phyloP scores from a whole-genome alignment of 2,888 invertebrate species.

The Drosophila ustulata region DNA sequence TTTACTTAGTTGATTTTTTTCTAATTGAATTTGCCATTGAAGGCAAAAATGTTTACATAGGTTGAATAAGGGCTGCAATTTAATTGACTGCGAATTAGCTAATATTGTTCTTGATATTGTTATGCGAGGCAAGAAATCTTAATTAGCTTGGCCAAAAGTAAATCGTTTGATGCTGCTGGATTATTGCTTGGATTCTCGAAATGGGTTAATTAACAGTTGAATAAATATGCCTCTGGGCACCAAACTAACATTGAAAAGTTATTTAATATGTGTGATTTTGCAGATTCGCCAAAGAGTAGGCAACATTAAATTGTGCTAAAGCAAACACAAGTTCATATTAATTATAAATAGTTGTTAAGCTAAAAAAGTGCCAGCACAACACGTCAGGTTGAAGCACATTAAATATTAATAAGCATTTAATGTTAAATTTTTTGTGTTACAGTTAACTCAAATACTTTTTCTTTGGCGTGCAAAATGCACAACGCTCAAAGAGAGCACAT shows the following conservation, averaged over 20 bases:
- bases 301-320: not conserved
- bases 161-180: slow-evolving; percentile 4
- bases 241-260: not conserved
- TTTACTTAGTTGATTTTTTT: slow-evolving; percentile 33
- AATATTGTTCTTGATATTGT: not conserved
- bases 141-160: slow-evolving; percentile 13
- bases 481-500: not conserved
- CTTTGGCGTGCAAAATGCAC: slow-evolving; percentile 36
- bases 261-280: not conserved
- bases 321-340: not conserved
- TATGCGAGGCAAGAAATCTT: slow-evolving; percentile 6
- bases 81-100: slow-evolving; percentile 55
- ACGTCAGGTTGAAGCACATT: not conserved
- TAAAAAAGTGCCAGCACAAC: not conserved
- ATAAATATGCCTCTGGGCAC: not conserved
- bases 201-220: not conserved
- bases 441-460: not conserved
- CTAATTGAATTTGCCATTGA: slow-evolving; percentile 56
- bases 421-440: not conserved
- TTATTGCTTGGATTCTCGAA: not conserved
- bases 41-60: slow-evolving; percentile 63
- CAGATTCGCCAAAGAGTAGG: not conserved
- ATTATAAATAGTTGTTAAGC: not conserved
- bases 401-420: not conserved
- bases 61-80: slow-evolving; percentile 20